These are phyloP conservation scores for Vulpes vulpes DNA, from an alignment of 2,113 vertebrate genomes.

Conservation along the genomic window DNA sequence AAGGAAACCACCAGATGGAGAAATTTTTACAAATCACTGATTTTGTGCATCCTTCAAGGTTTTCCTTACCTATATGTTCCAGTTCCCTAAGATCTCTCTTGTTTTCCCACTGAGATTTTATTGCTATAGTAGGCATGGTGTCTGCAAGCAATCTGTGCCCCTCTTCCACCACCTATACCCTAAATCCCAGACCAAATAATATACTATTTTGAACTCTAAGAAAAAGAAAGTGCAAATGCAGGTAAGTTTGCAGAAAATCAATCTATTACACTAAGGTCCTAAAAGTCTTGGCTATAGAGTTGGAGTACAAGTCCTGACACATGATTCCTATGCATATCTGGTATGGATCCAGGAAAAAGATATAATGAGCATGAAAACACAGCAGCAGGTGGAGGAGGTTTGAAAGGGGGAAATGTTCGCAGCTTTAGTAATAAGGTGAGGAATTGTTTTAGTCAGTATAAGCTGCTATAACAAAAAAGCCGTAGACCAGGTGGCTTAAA, in stretches of 20 bases:
- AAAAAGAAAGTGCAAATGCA: background rate
- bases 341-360: no score
- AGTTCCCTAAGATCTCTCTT: background rate
- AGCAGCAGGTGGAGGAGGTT: background rate
- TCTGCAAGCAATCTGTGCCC: background rate
- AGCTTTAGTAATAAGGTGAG: background rate
- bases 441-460: background rate
- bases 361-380: background rate
- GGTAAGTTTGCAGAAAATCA: background rate
- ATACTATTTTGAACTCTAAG: background rate
- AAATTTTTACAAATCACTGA: background rate
- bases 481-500: background rate
- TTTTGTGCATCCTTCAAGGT: background rate
- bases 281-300: no score
- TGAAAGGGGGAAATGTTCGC: background rate
- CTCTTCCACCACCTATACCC: background rate
- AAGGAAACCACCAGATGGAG: background rate
- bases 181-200: background rate
- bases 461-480: background rate
- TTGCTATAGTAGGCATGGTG: background rate
- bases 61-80: background rate
- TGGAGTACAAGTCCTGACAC: background rate
- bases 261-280: background rate
- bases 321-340: background rate
- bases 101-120: background rate